Conservation (phyloP, 2,888 invertebrate genomes). For the Cyclophora albipunctata region DNA sequence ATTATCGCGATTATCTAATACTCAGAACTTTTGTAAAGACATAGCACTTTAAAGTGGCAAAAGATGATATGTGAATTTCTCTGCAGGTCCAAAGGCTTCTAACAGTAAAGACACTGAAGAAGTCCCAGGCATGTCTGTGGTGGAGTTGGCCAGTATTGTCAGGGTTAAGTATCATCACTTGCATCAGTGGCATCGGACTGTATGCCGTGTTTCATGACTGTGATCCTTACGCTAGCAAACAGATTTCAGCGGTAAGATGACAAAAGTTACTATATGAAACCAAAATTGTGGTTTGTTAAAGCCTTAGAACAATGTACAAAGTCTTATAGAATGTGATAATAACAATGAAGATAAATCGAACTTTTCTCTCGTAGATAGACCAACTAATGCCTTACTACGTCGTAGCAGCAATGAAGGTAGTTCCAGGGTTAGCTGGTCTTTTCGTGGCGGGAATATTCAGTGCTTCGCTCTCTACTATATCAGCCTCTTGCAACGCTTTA, state of each 20-base stretch:
- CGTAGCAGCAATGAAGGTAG: conserved; percentile 78
- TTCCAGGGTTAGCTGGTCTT: conserved; percentile 88
- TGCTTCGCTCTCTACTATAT: conserved; percentile 92
- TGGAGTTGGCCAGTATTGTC: conserved; percentile 86
- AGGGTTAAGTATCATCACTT: conserved; percentile 82
- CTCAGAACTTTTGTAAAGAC: not conserved
- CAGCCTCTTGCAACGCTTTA: conserved; percentile 91
- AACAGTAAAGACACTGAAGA: conserved; percentile 80
- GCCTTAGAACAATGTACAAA: not conserved
- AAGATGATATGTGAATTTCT: too few species aligned
- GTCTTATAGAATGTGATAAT: too few species aligned
- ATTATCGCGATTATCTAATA: not conserved
- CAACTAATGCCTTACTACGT: conserved; percentile 88
- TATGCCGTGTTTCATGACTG: conserved; percentile 88
- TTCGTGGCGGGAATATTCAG: conserved; percentile 95
- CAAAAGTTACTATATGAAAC: too few species aligned
- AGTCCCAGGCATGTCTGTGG: conserved; percentile 84
- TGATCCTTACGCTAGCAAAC: conserved; percentile 81
- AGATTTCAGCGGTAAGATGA: conserved; percentile 71
- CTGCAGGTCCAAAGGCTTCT: conserved; percentile 79
- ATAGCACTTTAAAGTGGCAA: too few species aligned
- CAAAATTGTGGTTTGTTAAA: too few species aligned
- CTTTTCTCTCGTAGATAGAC: conserved; percentile 65
- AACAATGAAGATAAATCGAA: not conserved
- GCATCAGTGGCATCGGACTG: conserved; percentile 86